A percentile compares a stretch with the other conserved stretches of the same genome.
These are phyloP conservation scores for Pantala flavescens DNA, from an alignment of 1,140 invertebrate species.

Conservation along the genomic window DNA sequence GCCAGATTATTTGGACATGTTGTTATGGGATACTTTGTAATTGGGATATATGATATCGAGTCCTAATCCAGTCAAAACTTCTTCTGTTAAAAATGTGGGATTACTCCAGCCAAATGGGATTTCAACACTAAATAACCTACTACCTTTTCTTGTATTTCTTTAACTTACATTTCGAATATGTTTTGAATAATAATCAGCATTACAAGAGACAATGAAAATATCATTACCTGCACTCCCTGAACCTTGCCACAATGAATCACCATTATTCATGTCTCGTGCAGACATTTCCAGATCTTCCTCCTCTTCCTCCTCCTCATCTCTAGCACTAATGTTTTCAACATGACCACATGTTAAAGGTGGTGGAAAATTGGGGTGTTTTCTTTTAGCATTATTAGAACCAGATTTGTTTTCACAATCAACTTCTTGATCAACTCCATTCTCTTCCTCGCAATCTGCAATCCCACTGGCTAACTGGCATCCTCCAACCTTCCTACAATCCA, in stretches of 20 bases:
- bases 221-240: background rate
- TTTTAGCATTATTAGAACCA: background rate
- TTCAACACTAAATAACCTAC: no score
- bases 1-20: no score
- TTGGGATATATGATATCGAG: no score
- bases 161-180: no score
- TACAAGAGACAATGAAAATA: background rate
- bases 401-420: background rate
- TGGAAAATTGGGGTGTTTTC: background rate
- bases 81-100: no score
- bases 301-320: slow-evolving; percentile 24
- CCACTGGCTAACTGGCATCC: background rate
- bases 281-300: slow-evolving; percentile 25
- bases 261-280: slow-evolving; percentile 17
- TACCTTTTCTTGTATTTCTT: no score
- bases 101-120: no score
- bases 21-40: no score
- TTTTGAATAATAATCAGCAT: no score
- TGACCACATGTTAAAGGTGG: background rate
- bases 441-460: background rate
- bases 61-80: no score
- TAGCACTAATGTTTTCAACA: background rate
- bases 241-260: slow-evolving; percentile 28
- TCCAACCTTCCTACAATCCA: background rate
- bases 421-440: background rate